Percentiles rank a stretch among this genome's conserved stretches.
Conservation (phyloP, 1,140 invertebrate species). For the Pinna nobilis region DNA sequence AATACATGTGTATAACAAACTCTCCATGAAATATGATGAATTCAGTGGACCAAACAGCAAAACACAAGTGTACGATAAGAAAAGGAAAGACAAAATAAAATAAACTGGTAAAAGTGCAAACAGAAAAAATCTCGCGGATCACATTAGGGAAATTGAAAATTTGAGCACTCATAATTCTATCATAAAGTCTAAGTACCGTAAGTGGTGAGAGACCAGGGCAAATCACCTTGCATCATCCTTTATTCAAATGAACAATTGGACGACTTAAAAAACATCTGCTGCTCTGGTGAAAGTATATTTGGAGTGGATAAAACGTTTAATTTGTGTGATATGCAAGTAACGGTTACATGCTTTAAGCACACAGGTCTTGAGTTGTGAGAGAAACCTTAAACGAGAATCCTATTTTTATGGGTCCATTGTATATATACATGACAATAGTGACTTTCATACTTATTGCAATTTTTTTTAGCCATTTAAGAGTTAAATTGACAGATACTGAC, state of each 20-base stretch:
- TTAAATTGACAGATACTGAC: slow-evolving; percentile 1
- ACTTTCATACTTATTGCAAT: slow-evolving; percentile 29
- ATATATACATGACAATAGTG: slow-evolving; percentile 41
- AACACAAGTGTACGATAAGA: background rate
- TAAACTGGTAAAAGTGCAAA: background rate
- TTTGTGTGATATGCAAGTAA: slow-evolving; percentile 26
- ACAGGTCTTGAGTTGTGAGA: background rate
- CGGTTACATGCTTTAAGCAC: slow-evolving; percentile 24
- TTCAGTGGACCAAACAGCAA: background rate
- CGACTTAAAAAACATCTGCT: slow-evolving; percentile 14
- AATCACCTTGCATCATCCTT: slow-evolving; percentile 10
- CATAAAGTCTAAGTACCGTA: background rate
- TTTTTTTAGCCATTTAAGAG: slow-evolving; percentile 28
- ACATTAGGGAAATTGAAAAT: background rate
- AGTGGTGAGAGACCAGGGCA: background rate
- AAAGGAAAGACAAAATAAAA: background rate
- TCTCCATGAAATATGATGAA: background rate
- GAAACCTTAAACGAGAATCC: slow-evolving; percentile 1
- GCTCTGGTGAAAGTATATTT: slow-evolving; percentile 18
- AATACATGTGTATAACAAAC: background rate
- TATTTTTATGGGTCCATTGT: slow-evolving; percentile 26
- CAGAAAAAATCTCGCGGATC: background rate
- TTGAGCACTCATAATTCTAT: background rate
- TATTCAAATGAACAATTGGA: slow-evolving; percentile 6
- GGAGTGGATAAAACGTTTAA: slow-evolving; percentile 28